Base-by-base conservation (phyloP, 2,888 invertebrate genomes). In the Notodonta ziczac region DNA sequence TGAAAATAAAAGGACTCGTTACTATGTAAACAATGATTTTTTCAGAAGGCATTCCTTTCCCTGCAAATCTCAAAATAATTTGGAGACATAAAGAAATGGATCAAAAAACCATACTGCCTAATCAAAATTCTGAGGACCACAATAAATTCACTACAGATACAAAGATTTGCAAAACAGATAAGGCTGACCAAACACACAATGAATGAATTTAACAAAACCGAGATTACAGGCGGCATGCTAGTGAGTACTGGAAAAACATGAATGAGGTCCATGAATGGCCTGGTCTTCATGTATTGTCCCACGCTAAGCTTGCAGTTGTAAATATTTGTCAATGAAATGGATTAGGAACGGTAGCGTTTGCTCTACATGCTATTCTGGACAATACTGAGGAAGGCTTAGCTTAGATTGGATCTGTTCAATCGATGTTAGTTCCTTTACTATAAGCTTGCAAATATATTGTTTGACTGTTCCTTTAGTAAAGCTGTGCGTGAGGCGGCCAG, bases 261-360 rank as follows among this genome's bases (percentile, higher is more conserved):
- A 87, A 86, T 83, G 82, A 79, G 56, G 13, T 59, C 69, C 67
- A 73, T 76, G 70, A 74, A 76, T 78, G 35, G 7, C 1, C 35
- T 70, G 62, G 60, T 59, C 57, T 67, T 69, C 58, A 24, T 52
- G 54, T 51, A 70, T 75, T 76, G 72, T 75, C 63, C 67, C 69
- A 70, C 63, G 66, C 62, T 82, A 87, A 87, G 82, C 73, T 86
- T 70, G 77, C 84, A 82, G 83, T 89, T 87, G 85, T 87, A 87
- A 89, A 89, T 89, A 87, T 89, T 88, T 89, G 84, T 87, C 83
- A 89, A 89, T 87, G 87, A 84, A 81, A 62, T 65, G 63, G 70
- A 73, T 74, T 73, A 67, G 66, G 62, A 65, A 42, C 58, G 51
- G 51, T 56, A 56, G 56, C 56, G 39, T 24, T 44, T 56, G 7